Conservation (phyloP, 2,888 invertebrate genomes). For the Clitarchus hookeri region DNA sequence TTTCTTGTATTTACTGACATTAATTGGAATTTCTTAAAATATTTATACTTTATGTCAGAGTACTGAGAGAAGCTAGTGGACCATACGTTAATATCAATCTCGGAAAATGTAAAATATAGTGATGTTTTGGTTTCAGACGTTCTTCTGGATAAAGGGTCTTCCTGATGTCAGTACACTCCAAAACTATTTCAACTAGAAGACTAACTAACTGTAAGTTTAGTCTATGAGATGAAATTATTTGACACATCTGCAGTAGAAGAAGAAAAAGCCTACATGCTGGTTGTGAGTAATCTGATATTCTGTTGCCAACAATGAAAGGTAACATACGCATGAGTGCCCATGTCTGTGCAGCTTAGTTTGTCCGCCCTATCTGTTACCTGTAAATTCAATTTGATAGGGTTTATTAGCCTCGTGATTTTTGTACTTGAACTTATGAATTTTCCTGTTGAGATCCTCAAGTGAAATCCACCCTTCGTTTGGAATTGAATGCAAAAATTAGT, state of each 20-base stretch:
- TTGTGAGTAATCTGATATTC: background rate
- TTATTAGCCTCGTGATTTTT: background rate
- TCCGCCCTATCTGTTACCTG: background rate
- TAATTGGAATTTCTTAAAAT: background rate
- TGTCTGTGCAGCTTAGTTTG: background rate
- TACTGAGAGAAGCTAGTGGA: background rate
- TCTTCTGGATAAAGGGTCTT: background rate
- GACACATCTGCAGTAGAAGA: background rate
- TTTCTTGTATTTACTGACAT: background rate
- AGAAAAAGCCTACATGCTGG: background rate
- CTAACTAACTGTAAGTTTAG: background rate
- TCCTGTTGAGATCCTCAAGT: background rate
- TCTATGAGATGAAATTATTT: background rate
- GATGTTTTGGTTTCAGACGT: background rate
- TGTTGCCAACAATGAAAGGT: background rate
- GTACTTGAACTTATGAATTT: background rate
- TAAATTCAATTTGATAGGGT: background rate
- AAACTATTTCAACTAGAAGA: background rate
- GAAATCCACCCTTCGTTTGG: background rate
- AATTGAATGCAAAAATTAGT: background rate
- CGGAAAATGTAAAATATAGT: background rate
- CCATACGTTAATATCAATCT: background rate
- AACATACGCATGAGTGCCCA: background rate
- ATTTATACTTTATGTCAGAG: background rate
- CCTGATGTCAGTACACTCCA: background rate